Evolutionary conservation across 1,140 invertebrate genomes (phyloP), one percentile per base, ranked within the genome.

Genomic region (Leptinotarsa lineolata): DNA sequence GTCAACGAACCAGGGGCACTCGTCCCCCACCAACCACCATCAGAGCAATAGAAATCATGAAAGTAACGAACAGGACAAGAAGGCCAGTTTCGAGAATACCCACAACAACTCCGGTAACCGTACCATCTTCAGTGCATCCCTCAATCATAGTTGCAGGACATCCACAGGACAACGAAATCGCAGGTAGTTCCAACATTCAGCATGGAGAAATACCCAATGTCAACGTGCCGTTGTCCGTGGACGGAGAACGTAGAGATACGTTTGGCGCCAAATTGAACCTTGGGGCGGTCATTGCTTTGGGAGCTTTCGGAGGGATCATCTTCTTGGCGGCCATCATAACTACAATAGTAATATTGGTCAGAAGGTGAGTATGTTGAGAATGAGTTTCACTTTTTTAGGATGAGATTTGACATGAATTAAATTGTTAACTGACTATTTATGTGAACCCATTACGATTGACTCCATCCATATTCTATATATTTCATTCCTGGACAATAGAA

Each of bases 291-390:
- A 95, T 97, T 68, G 94, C 94, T 2, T 85, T 97, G 13, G 94
- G 93, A 16, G 93, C 95, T 1, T 96, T 97, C 82, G 95, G 94
- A 68, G 94, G 92, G 6, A 93, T 97, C 77, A 93, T 97, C 0
- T 94, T 97, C 80, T 87, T 97, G 20, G 93, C 95, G 24, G 94
- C 94, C 16, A 91, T 97, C 70, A 91, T 96, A 72, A 96, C 94
- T 1, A 95, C 94, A 5, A 92, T 96, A 65, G 92, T 97, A 68
- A 94, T 97, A 65, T 86, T 97, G 71, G 91, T 96, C 71, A 88
- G 93, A 87, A 96, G 95, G 95, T 97, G 88, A 91, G 87, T 78
- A 13, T 54, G 16, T 15, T 54, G 30, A 3, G 2, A 39, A 39
- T 39, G 30, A 39, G 8, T 39, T 39, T 39, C 30, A 39, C 30